phyloP scores from a whole-genome alignment of 2,797 vertebrate genomes.

The Lutjanus campechanus region DNA sequence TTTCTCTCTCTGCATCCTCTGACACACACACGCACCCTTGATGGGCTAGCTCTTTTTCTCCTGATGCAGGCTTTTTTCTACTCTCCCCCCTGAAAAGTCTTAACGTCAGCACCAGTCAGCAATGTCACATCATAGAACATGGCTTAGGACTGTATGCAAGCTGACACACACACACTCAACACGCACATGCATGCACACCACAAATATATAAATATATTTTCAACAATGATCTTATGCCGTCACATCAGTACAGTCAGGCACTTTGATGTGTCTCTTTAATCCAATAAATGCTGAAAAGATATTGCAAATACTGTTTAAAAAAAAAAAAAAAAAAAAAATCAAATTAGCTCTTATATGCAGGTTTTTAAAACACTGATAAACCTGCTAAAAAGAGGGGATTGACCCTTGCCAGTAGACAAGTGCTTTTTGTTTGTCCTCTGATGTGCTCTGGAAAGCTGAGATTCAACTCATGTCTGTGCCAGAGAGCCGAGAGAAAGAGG shows the following conservation, averaged over 20 bases:
- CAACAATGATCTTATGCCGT: slow-evolving; percentile 63
- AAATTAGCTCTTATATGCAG: too few relatives aligned
- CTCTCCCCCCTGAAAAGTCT: slow-evolving; percentile 76
- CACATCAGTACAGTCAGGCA: slow-evolving; percentile 48
- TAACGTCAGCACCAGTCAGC: slow-evolving; percentile 86
- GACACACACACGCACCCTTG: slow-evolving; percentile 51
- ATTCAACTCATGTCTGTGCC: too few relatives aligned
- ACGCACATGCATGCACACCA: background rate
- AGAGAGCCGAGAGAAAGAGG: too few relatives aligned
- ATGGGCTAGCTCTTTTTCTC: slow-evolving; percentile 81
- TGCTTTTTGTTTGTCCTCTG: too few relatives aligned
- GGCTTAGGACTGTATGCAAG: slow-evolving; percentile 76
- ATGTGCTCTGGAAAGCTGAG: too few relatives aligned
- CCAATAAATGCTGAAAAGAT: slow-evolving; percentile 16
- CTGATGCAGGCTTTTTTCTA: slow-evolving; percentile 80
- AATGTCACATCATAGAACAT: slow-evolving; percentile 85
- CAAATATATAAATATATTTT: slow-evolving; percentile 68
- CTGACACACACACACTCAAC: slow-evolving; percentile 62
- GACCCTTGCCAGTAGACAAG: too few relatives aligned
- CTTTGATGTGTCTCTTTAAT: slow-evolving; percentile 42
- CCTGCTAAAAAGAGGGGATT: too few relatives aligned
- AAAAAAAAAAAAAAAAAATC: too few relatives aligned
- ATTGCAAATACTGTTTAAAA: slow-evolving; percentile 1
- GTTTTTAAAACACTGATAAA: too few relatives aligned
- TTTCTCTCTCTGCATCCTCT: slow-evolving; percentile 42